A percentile compares a stretch with the other conserved stretches of the same genome.
These are phyloP conservation scores for Littorina saxatilis DNA, from an alignment of 1,140 invertebrate genomes.

Conservation along the genomic window DNA sequence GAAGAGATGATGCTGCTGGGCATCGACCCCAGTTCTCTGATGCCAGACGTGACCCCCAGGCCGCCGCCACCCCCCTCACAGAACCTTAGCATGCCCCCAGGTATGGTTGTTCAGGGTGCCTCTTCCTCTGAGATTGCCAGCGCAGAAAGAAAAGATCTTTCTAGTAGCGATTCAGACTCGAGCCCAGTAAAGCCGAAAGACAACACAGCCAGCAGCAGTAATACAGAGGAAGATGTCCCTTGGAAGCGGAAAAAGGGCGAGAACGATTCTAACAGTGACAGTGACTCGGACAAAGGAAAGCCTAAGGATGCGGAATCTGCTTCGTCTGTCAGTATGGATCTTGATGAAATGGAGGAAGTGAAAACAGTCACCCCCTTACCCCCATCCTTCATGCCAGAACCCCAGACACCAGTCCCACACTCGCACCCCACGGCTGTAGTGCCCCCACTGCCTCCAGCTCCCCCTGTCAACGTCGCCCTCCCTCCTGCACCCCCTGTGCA, in stretches of 20 bases:
- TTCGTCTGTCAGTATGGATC: too few species aligned
- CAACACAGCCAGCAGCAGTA: not conserved
- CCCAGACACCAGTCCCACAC: not conserved
- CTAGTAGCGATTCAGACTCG: not conserved
- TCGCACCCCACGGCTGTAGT: not conserved
- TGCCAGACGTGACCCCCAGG: slow-evolving; percentile 45
- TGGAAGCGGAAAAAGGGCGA: too few species aligned
- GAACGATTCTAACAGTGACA: not conserved
- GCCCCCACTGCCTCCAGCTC: not conserved
- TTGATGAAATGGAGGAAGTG: too few species aligned
- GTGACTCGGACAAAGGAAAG: not conserved
- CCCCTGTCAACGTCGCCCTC: not conserved
- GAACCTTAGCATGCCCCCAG: slow-evolving; percentile 48
- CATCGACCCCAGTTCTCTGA: slow-evolving; percentile 49
- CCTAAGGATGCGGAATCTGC: too few species aligned
- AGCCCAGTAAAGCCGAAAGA: not conserved
- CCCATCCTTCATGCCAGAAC: not conserved
- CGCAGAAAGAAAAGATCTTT: too few species aligned
- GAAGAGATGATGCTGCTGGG: slow-evolving; percentile 58
- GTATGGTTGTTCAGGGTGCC: not conserved
- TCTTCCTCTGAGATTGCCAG: not conserved
- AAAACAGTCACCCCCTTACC: too few species aligned
- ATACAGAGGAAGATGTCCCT: not conserved
- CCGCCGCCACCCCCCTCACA: slow-evolving; percentile 57
- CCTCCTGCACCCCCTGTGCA: not conserved